phyloP scores from a whole-genome alignment of 2,888 invertebrate species.

The Hypolimnas misippus region DNA sequence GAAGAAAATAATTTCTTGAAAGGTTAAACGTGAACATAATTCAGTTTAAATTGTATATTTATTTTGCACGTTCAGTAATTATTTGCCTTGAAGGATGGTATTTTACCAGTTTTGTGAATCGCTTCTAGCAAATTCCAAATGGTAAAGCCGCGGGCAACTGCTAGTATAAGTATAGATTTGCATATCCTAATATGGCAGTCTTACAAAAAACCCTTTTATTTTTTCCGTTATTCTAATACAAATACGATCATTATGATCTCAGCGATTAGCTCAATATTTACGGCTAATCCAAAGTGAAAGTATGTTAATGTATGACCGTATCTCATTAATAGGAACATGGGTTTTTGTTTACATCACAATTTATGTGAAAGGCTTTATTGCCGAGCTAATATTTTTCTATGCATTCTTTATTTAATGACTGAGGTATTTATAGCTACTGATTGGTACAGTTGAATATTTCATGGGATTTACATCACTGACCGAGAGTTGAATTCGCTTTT shows the following conservation, averaged over 20 bases:
- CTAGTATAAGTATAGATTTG: no score
- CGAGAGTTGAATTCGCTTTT: no score
- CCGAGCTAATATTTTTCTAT: not conserved
- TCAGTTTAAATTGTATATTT: no score
- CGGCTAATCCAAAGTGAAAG: constrained; percentile 25
- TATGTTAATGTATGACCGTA: constrained; percentile 22
- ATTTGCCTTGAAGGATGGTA: no score
- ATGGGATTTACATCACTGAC: not conserved
- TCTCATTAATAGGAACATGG: constrained; percentile 23
- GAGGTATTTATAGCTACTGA: not conserved
- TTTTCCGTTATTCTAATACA: not conserved
- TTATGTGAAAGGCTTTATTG: constrained; percentile 5
- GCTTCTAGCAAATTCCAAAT: no score
- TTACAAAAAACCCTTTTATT: no score
- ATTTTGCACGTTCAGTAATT: no score
- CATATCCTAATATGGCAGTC: no score
- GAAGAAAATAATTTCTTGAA: no score
- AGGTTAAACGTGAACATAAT: no score
- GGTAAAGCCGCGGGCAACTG: no score
- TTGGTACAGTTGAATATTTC: not conserved
- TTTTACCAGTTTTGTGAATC: no score
- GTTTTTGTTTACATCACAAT: constrained; percentile 8
- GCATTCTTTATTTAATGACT: constrained; percentile 4
- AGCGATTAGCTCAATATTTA: constrained; percentile 4
- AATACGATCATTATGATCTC: not conserved